Evolutionary conservation across 2,113 vertebrate species (phyloP), one percentile per base, ranked within the genome.

Genomic region (Tetraodon nigroviridis): DNA sequence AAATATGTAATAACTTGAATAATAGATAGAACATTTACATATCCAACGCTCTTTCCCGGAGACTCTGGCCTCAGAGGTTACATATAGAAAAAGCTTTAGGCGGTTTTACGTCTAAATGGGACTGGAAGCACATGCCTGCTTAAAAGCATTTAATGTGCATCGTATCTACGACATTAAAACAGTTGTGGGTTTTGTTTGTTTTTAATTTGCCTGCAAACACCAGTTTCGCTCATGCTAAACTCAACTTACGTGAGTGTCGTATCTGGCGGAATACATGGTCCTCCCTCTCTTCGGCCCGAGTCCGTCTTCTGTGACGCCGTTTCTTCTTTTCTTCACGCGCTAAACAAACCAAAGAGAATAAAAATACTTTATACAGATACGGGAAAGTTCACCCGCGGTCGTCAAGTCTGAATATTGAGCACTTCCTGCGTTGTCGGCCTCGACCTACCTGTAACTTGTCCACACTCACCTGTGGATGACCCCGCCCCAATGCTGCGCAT

Each of bases 231-330:
- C 24, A 27, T 27, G 24, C 24, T 6, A 27, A 27, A 27, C 2
- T 10, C 52, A 66, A 84, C 86, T 86, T 75, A 88, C 87, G 42
- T 73, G 54, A 50, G 49, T 58, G 10, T 69, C 51, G 61, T 73
- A 86, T 84, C 69, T 77, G 58, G 68, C 73, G 1, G 81, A 60
- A 61, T 59, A 0, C 88, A 89, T 89, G 47, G 64, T 72, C 22
- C 56, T 10, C 15, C 32, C 20, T 4, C 20, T 51, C 67, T 72
- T 22, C 56, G 7, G 17, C 20, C 21, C 4, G 20, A 20, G 44
- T 51, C 47, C 6, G 11, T 11, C 44, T 15, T 45, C 7, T 45
- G 32, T 12, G 32, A 37, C 12, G 11, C 48, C 3, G 11, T 50
- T 50, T 50, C 19, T 21, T 15, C 0, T 11, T 3, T 27, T 13